Percentiles rank a stretch among this genome's conserved stretches.
Evolutionary conservation across 2,888 invertebrate species (phyloP).

Genomic region (Apoderus coryli): DNA sequence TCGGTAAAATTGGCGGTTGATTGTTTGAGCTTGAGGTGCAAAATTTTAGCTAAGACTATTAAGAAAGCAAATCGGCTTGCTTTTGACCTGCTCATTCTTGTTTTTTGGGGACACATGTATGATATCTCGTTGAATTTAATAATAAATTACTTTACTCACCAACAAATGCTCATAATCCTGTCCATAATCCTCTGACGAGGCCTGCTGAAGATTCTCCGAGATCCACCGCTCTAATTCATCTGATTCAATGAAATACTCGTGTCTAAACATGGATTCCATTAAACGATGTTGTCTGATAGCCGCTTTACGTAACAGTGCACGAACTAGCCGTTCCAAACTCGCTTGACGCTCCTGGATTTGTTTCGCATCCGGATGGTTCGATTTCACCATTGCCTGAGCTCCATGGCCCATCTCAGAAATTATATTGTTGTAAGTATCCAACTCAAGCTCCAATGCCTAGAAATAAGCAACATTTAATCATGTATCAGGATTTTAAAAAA

Average conservation of each 20-base stretch:
- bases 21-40: too few species aligned
- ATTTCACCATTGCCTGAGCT: slow-evolving; percentile 65
- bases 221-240: slow-evolving; percentile 88
- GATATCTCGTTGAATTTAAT: too few species aligned
- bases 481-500: slow-evolving; percentile 5
- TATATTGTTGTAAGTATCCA: slow-evolving; percentile 83
- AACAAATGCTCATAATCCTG: slow-evolving; percentile 85
- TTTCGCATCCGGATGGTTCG: slow-evolving; percentile 72
- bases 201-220: slow-evolving; percentile 75
- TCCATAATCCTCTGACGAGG: slow-evolving; percentile 86
- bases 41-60: too few species aligned
- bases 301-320: slow-evolving; percentile 66
- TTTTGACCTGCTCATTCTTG: too few species aligned
- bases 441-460: slow-evolving; percentile 73
- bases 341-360: slow-evolving; percentile 65
- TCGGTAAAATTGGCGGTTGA: too few species aligned
- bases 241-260: slow-evolving; percentile 83
- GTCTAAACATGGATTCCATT: slow-evolving; percentile 78
- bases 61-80: too few species aligned
- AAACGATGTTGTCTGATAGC: slow-evolving; percentile 67
- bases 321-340: slow-evolving; percentile 61
- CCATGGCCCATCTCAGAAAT: slow-evolving; percentile 86
- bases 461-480: slow-evolving; percentile 15
- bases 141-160: slow-evolving; percentile 36
- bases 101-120: too few species aligned